A percentile compares a stretch with the other conserved stretches of the same genome.
These are phyloP conservation scores for Rhabdomys pumilio DNA, from an alignment of 2,797 vertebrate genomes.

Conservation along the genomic window DNA sequence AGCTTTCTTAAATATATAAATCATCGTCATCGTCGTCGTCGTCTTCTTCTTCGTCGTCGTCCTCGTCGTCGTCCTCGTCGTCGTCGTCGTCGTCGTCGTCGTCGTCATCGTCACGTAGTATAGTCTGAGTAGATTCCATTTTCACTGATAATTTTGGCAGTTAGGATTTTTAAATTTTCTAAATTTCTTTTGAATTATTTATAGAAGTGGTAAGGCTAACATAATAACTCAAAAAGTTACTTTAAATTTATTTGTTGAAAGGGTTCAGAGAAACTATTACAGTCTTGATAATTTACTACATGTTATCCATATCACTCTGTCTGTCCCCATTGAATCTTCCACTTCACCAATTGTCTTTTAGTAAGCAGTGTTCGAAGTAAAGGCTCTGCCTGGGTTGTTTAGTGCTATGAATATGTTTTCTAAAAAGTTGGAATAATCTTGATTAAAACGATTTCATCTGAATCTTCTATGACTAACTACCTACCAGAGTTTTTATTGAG, in stretches of 20 bases:
- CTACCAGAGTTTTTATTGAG: slow-evolving; percentile 56
- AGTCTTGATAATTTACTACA: slow-evolving; percentile 44
- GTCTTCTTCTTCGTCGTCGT: neutral
- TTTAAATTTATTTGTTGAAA: slow-evolving; percentile 66
- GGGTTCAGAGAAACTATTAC: slow-evolving; percentile 47
- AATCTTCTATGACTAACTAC: slow-evolving; percentile 50
- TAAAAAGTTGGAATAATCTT: slow-evolving; percentile 74
- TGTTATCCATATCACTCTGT: slow-evolving; percentile 48
- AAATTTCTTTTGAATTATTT: slow-evolving; percentile 65
- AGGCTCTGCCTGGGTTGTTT: slow-evolving; percentile 69
- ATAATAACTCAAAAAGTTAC: slow-evolving; percentile 50
- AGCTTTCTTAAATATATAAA: slow-evolving; percentile 71
- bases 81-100: neutral
- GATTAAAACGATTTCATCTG: slow-evolving; percentile 55
- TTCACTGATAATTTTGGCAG: slow-evolving; percentile 14
- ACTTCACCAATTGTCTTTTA: slow-evolving; percentile 60
- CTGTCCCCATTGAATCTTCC: slow-evolving; percentile 53
- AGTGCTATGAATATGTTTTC: slow-evolving; percentile 63
- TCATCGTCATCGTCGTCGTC: neutral
- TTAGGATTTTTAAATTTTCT: slow-evolving; percentile 67
- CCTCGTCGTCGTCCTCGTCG: neutral
- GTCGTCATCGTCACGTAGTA: neutral
- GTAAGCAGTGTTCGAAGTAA: slow-evolving; percentile 55
- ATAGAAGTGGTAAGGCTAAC: slow-evolving; percentile 54
- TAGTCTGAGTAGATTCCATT: slow-evolving; percentile 58